Conservation (phyloP, 2,113 vertebrate genomes). For the Myrmecobius fasciatus region DNA sequence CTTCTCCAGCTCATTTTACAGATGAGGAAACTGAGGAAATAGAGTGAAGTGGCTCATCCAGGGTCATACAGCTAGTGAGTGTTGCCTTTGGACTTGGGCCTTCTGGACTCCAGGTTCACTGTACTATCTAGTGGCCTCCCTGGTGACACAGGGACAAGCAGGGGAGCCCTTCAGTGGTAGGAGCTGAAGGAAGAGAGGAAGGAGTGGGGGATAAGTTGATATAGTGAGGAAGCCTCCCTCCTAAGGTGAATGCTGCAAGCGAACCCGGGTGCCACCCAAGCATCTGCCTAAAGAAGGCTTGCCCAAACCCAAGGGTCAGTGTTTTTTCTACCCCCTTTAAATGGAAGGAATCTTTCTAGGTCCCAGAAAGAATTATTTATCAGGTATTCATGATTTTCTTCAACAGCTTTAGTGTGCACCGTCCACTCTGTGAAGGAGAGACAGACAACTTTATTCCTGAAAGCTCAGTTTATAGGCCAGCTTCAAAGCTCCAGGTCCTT, state of each 20-base stretch:
- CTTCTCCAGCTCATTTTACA: neutral
- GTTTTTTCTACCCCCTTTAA: slow-evolving; percentile 74
- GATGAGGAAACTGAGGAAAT: neutral
- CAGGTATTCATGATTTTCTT: slow-evolving; percentile 74
- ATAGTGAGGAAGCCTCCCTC: slow-evolving; percentile 12
- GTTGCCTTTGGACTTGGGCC: too few species aligned
- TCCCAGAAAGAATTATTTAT: slow-evolving; percentile 81
- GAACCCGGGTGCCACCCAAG: neutral
- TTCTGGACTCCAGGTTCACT: too few species aligned
- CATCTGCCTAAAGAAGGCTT: slow-evolving; percentile 36
- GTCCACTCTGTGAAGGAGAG: slow-evolving; percentile 77
- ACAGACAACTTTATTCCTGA: slow-evolving; percentile 85
- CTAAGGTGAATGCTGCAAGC: neutral
- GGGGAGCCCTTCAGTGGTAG: neutral
- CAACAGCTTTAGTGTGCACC: slow-evolving; percentile 78
- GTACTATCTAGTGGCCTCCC: neutral
- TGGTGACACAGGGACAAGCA: too few species aligned
- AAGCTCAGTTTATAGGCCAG: slow-evolving; percentile 86
- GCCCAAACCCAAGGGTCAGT: slow-evolving; percentile 59
- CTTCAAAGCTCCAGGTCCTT: slow-evolving; percentile 87
- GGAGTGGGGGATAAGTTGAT: neutral
- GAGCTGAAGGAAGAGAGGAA: too few species aligned
- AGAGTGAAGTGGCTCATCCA: too few species aligned
- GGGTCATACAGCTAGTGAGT: neutral
- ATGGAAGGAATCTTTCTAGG: slow-evolving; percentile 66